phyloP scores from a whole-genome alignment of 2,113 vertebrate species.

The Helogale parvula region DNA sequence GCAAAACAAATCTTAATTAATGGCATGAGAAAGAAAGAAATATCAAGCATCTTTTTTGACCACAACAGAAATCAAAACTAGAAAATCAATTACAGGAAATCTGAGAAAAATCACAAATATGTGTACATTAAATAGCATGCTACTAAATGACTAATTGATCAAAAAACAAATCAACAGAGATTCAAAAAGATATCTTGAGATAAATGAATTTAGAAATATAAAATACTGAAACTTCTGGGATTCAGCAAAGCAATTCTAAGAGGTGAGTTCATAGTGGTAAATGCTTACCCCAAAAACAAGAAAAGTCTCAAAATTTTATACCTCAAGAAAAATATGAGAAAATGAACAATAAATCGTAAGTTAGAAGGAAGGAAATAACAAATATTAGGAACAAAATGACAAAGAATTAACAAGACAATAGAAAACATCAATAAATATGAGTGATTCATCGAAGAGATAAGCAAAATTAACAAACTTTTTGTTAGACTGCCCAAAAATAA shows the following conservation, averaged over 20 bases:
- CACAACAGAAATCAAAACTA: background rate
- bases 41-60: background rate
- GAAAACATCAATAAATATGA: background rate
- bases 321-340: background rate
- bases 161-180: background rate
- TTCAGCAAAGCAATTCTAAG: background rate
- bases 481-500: background rate
- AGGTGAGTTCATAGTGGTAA: background rate
- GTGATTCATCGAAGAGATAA: background rate
- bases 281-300: background rate
- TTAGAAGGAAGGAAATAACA: background rate
- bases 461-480: background rate
- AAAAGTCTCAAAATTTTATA: background rate
- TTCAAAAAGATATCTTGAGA: background rate
- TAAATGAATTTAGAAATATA: background rate
- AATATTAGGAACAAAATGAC: background rate
- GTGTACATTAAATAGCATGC: background rate
- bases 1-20: background rate
- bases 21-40: background rate
- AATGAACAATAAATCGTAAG: background rate
- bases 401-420: background rate
- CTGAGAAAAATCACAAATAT: background rate
- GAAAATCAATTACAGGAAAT: background rate
- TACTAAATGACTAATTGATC: background rate
- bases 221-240: background rate